Evolutionary conservation across 2,113 vertebrate species (phyloP).

Genomic region (Stercorarius parasiticus): DNA sequence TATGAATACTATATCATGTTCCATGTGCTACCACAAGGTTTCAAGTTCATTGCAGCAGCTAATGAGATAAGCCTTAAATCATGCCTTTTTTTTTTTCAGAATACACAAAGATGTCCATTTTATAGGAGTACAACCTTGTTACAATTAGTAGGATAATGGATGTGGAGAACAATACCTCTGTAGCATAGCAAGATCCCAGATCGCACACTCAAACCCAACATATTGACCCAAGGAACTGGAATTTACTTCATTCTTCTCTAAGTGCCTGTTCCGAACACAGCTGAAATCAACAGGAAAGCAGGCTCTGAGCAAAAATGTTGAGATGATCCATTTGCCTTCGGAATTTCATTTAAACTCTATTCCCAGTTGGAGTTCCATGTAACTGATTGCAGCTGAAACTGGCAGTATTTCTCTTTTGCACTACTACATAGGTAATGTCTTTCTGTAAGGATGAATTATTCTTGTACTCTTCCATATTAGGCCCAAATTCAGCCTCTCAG

Average conservation of each 20-base stretch:
- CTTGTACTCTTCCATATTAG: not conserved
- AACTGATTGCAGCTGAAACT: not conserved
- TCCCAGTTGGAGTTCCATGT: not conserved
- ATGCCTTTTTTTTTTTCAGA: not conserved
- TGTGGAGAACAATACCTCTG: not conserved
- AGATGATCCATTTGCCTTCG: not conserved
- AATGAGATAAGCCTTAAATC: not conserved
- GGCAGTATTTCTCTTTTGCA: not conserved
- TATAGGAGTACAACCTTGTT: not conserved
- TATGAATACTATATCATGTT: not conserved
- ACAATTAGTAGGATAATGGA: not conserved
- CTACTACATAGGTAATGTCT: not conserved
- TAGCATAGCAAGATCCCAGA: not conserved
- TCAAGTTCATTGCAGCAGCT: not conserved
- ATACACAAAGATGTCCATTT: not conserved
- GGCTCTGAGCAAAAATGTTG: not conserved
- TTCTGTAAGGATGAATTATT: not conserved
- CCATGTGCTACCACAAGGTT: not conserved
- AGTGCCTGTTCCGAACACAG: not conserved
- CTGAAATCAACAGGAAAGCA: not conserved
- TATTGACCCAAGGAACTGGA: not conserved
- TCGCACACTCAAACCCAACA: accelerated
- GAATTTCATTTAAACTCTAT: conserved; percentile 22
- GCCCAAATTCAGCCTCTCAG: not conserved
- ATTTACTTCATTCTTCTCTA: not conserved